Evolutionary conservation across 2,888 invertebrate genomes (phyloP).

Genomic region (Erynnis tages): DNA sequence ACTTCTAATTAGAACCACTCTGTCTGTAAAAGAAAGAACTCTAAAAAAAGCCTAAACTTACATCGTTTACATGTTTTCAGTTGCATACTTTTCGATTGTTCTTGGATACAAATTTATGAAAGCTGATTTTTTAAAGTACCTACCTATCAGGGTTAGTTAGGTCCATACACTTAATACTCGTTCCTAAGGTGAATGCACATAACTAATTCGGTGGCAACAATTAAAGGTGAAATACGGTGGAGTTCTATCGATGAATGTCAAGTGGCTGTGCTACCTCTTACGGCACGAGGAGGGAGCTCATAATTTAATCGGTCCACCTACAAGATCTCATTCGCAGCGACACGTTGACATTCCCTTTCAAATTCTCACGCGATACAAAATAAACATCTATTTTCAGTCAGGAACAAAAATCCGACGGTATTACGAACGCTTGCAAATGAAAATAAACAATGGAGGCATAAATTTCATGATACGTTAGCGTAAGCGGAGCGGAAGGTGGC

Average conservation of each 20-base stretch:
- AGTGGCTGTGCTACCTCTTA: constrained; percentile 2
- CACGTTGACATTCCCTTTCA: constrained; percentile 56
- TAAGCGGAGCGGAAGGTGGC: constrained; percentile 27
- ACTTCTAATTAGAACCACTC: too few relatives aligned
- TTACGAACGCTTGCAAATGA: constrained; percentile 58
- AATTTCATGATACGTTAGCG: constrained; percentile 49
- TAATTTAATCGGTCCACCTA: constrained; percentile 43
- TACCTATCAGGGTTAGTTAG: too few relatives aligned
- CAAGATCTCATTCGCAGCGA: constrained; percentile 42
- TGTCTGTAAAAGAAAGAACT: too few relatives aligned
- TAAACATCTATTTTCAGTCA: constrained; percentile 63
- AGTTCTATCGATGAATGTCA: constrained; percentile 19
- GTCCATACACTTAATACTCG: too few relatives aligned
- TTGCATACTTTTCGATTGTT: too few relatives aligned
- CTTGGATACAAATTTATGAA: too few relatives aligned
- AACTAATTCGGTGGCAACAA: too few relatives aligned
- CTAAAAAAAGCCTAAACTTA: too few relatives aligned
- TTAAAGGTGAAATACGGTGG: not conserved
- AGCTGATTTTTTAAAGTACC: too few relatives aligned
- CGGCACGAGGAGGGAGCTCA: constrained; percentile 11
- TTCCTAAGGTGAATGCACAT: too few relatives aligned
- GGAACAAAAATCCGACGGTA: constrained; percentile 52
- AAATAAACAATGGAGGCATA: constrained; percentile 62
- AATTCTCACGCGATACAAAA: constrained; percentile 67
- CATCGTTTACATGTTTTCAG: too few relatives aligned